Percentiles rank a stretch among this genome's conserved stretches.
Evolutionary conservation across 2,113 vertebrate species (phyloP).

Genomic region (Pithys albifrons): DNA sequence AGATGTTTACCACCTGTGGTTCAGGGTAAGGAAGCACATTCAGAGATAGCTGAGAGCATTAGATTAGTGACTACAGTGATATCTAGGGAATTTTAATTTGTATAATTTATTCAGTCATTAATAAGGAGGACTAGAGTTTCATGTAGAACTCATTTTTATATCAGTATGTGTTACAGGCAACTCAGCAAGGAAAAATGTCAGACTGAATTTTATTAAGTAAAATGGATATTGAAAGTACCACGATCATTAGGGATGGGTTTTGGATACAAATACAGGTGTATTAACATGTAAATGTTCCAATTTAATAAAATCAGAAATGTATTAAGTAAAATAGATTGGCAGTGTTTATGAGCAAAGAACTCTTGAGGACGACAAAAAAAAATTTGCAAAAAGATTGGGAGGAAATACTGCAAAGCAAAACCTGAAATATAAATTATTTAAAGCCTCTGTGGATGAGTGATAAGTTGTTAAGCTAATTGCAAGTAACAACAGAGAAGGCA

Average conservation of each 20-base stretch:
- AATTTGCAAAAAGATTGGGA: neutral
- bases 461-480: constrained; percentile 36
- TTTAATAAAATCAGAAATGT: constrained; percentile 53
- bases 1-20: constrained; percentile 51
- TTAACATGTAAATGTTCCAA: constrained; percentile 55
- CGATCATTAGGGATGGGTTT: constrained; percentile 18
- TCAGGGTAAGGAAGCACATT: constrained; percentile 31
- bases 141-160: constrained; percentile 56
- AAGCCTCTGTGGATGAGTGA: constrained; percentile 26
- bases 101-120: constrained; percentile 62
- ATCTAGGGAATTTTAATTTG: constrained; percentile 65
- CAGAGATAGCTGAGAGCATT: constrained; percentile 49
- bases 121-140: constrained; percentile 34
- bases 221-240: constrained; percentile 42
- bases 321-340: constrained; percentile 51
- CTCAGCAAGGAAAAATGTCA: constrained; percentile 51
- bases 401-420: neutral
- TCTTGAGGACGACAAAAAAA: neutral
- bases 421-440: constrained; percentile 16
- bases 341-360: constrained; percentile 47
- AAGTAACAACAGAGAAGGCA: neutral
- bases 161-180: constrained; percentile 45
- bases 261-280: constrained; percentile 52
- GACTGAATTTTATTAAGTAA: constrained; percentile 60
- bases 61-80: constrained; percentile 47